Percentiles rank a stretch among this genome's conserved stretches.
Conservation (phyloP, 2,797 vertebrate species). For the Streptopelia turtur region DNA sequence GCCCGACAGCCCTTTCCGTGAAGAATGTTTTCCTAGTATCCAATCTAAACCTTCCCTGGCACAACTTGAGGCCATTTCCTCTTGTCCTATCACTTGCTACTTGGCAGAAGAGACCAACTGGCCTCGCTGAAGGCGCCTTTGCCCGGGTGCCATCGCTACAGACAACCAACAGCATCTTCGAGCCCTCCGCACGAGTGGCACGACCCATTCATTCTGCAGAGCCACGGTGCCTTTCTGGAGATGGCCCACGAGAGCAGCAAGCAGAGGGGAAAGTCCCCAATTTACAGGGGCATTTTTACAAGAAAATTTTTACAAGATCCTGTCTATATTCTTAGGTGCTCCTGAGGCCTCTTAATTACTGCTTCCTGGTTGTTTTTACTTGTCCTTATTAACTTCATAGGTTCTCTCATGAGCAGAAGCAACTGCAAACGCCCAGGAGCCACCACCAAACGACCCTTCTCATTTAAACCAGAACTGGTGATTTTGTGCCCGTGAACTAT, state of each 20-base stretch:
- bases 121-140: neutral
- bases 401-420: conserved; percentile 12
- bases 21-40: too few relatives aligned
- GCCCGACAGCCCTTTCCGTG: too few relatives aligned
- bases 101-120: too few relatives aligned
- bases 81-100: too few relatives aligned
- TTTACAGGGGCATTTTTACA: conserved; percentile 5
- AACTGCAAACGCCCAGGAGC: conserved; percentile 7
- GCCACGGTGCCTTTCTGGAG: neutral
- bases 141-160: neutral
- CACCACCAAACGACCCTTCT: neutral
- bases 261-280: neutral
- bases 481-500: neutral
- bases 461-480: neutral
- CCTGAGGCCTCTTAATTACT: conserved; percentile 45
- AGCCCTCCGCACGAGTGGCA: rapidly evolving
- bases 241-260: neutral
- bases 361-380: conserved; percentile 39
- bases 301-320: conserved; percentile 23
- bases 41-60: too few relatives aligned
- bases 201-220: neutral
- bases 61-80: too few relatives aligned
- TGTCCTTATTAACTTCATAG: conserved; percentile 52
- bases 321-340: neutral
- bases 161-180: rapidly evolving